A percentile compares a stretch with the other conserved stretches of the same genome.
phyloP scores from a whole-genome alignment of 2,113 vertebrate species.

The Pampusana beccarii region DNA sequence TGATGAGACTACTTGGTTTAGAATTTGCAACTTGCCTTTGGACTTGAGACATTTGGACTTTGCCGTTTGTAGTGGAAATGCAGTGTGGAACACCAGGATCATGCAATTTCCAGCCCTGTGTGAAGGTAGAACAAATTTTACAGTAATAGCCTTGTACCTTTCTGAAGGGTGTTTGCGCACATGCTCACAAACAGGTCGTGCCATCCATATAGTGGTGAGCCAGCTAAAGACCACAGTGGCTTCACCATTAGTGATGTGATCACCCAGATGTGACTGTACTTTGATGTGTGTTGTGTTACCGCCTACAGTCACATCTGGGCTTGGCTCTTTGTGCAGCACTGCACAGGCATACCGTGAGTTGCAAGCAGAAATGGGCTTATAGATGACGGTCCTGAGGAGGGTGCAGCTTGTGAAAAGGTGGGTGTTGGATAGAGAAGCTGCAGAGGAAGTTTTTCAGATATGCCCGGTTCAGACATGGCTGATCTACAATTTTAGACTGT shows the following conservation, averaged over 20 bases:
- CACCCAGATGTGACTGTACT: no score
- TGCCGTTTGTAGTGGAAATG: not conserved
- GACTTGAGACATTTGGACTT: not conserved
- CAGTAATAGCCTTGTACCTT: not conserved
- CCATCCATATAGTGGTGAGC: not conserved
- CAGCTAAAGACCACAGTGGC: fast-evolving
- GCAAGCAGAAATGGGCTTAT: not conserved
- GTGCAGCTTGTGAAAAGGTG: not conserved
- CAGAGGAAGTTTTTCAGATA: not conserved
- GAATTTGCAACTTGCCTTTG: not conserved
- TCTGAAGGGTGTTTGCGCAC: not conserved
- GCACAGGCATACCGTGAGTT: fast-evolving
- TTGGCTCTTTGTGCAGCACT: not conserved
- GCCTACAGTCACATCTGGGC: not conserved
- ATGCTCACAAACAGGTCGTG: not conserved
- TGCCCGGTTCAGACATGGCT: not conserved
- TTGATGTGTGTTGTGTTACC: not conserved
- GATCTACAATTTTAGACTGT: not conserved
- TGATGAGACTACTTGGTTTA: not conserved
- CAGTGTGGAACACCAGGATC: not conserved
- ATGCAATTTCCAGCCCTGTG: not conserved
- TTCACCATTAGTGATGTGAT: fast-evolving
- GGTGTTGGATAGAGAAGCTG: not conserved
- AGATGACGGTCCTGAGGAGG: not conserved
- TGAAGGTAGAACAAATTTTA: not conserved